Conservation (phyloP, 92 coral and sea anemone genomes). For the Epizoanthus fatuus region DNA sequence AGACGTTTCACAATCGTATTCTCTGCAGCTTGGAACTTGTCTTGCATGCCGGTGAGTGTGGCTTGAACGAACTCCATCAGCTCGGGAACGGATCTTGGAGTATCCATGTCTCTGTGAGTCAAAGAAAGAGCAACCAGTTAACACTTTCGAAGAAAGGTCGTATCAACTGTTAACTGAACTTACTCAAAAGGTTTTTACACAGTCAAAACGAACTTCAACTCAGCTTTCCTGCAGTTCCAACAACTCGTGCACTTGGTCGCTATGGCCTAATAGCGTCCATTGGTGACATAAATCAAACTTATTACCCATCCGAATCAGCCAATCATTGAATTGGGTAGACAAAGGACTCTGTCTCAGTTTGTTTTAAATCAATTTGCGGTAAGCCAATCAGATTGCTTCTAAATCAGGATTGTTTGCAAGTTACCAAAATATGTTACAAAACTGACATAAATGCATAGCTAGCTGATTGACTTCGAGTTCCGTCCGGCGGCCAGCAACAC, state of each 20-base stretch:
- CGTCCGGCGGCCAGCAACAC: not conserved
- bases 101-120: constrained; percentile 59
- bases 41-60: constrained; percentile 93
- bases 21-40: constrained; percentile 93
- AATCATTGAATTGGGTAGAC: not conserved
- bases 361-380: constrained; percentile 2
- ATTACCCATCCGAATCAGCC: not conserved
- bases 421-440: constrained; percentile 1
- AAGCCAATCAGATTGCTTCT: constrained; percentile 24
- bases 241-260: not conserved
- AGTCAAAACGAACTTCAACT: too few relatives aligned
- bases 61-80: constrained; percentile 95
- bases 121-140: not conserved
- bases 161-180: not conserved
- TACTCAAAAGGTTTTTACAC: not conserved
- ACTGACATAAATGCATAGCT: too few relatives aligned
- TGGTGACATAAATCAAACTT: not conserved
- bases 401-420: not conserved
- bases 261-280: constrained; percentile 12
- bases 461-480: not conserved
- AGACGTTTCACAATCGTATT: constrained; percentile 91
- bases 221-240: too few relatives aligned
- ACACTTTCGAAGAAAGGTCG: not conserved
- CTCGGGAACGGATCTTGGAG: constrained; percentile 92
- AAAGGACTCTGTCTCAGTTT: not conserved